These are phyloP conservation scores for Chymomyza procnemis DNA, from an alignment of 2,888 invertebrate species.

Conservation along the genomic window DNA sequence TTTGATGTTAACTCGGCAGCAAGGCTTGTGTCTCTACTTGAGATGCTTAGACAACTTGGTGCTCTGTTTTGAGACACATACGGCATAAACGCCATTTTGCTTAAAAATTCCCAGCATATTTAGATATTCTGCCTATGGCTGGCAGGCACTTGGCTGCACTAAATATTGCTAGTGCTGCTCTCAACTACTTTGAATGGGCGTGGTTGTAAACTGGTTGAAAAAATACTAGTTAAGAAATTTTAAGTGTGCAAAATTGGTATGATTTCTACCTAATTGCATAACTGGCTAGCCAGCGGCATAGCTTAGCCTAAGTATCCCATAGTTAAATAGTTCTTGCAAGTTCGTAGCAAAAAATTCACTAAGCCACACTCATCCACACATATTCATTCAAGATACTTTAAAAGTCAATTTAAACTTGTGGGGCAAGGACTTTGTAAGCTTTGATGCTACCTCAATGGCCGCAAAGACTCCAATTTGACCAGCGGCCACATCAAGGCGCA, in stretches of 20 bases:
- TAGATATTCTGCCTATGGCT: not conserved
- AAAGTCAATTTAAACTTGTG: constrained; percentile 58
- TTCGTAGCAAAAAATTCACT: too few relatives aligned
- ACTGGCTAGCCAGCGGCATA: too few relatives aligned
- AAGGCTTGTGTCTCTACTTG: constrained; percentile 24
- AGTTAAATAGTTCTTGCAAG: too few relatives aligned
- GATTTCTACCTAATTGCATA: too few relatives aligned
- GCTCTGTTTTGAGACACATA: not conserved
- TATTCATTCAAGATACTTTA: constrained; percentile 38
- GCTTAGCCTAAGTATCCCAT: too few relatives aligned
- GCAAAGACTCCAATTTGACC: not conserved
- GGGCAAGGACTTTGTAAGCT: not conserved
- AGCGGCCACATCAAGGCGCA: constrained; percentile 28
- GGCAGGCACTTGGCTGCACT: too few relatives aligned
- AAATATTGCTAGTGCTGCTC: too few relatives aligned
- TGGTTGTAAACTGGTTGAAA: too few relatives aligned
- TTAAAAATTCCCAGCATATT: constrained; percentile 14
- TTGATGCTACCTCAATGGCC: not conserved
- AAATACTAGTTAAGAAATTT: too few relatives aligned
- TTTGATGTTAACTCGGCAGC: constrained; percentile 3
- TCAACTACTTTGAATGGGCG: too few relatives aligned
- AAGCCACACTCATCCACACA: not conserved
- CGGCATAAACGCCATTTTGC: not conserved
- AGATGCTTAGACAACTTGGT: constrained; percentile 28
- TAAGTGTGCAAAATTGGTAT: too few relatives aligned